These are phyloP conservation scores for Fopius arisanus DNA, from an alignment of 1,140 invertebrate genomes.

Conservation along the genomic window DNA sequence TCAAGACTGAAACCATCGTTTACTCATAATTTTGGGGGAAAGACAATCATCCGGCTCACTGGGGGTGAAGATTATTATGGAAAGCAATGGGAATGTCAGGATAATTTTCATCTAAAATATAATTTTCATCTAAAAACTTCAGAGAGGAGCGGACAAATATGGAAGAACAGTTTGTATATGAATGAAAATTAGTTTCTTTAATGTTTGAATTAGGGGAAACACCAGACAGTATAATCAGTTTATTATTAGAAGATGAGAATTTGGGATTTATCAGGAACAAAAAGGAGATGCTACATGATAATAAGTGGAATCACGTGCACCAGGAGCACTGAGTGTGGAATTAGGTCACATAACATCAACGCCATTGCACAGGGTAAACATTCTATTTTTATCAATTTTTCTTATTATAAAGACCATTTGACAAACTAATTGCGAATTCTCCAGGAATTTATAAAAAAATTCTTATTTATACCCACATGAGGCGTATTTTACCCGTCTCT, in stretches of 20 bases:
- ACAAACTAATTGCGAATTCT: too few species aligned
- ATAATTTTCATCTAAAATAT: too few species aligned
- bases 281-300: background rate
- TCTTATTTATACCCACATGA: too few species aligned
- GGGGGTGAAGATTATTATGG: constrained; percentile 22
- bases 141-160: too few species aligned
- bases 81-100: background rate
- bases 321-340: background rate
- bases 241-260: background rate
- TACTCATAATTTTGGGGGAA: constrained; percentile 38
- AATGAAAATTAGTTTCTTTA: too few species aligned
- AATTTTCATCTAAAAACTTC: too few species aligned
- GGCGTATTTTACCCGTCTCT: too few species aligned
- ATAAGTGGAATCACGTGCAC: background rate
- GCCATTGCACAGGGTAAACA: constrained; percentile 35
- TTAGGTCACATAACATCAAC: constrained; percentile 38
- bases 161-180: too few species aligned
- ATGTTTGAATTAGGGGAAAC: too few species aligned
- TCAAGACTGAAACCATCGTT: background rate
- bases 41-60: constrained; percentile 52
- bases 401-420: background rate
- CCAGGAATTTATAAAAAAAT: too few species aligned
- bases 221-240: too few species aligned
- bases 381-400: constrained; percentile 27
- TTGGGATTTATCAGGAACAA: background rate